A percentile compares a stretch with the other conserved stretches of the same genome.
Conservation (phyloP, 2,888 invertebrate genomes). For the Agrochola lychnidis region DNA sequence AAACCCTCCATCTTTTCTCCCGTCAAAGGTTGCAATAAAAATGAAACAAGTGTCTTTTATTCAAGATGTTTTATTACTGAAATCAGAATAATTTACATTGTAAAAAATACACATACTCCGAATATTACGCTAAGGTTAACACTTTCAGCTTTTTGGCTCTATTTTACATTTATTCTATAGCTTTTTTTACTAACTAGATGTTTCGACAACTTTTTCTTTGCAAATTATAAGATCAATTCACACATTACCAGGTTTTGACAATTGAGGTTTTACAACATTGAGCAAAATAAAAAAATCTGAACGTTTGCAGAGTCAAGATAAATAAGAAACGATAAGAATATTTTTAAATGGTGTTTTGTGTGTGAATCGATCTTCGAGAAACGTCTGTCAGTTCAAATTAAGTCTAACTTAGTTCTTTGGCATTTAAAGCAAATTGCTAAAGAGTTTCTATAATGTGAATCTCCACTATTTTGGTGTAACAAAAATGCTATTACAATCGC, state of each 20-base stretch:
- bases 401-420: conserved; percentile 72
- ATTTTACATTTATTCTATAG: conserved; percentile 79
- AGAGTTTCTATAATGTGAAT: conserved; percentile 52
- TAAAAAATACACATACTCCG: conserved; percentile 90
- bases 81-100: conserved; percentile 91
- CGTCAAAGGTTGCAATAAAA: conserved; percentile 48
- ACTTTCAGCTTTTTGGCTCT: conserved; percentile 83
- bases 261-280: not conserved
- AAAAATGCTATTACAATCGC: conserved; percentile 44
- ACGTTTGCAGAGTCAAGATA: not conserved
- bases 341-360: conserved; percentile 23
- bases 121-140: conserved; percentile 85
- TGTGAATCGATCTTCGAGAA: conserved; percentile 62
- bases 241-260: conserved; percentile 25
- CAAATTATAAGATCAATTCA: conserved; percentile 56
- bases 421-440: conserved; percentile 65
- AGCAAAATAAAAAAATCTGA: not conserved
- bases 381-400: conserved; percentile 60
- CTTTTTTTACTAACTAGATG: conserved; percentile 65
- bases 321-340: not conserved
- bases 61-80: conserved; percentile 89
- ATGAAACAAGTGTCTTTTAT: conserved; percentile 70
- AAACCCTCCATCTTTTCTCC: conserved; percentile 38
- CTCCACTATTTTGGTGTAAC: conserved; percentile 44
- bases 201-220: conserved; percentile 52